Conservation (phyloP, 2,113 vertebrate genomes). For the Austrofundulus limnaeus region DNA sequence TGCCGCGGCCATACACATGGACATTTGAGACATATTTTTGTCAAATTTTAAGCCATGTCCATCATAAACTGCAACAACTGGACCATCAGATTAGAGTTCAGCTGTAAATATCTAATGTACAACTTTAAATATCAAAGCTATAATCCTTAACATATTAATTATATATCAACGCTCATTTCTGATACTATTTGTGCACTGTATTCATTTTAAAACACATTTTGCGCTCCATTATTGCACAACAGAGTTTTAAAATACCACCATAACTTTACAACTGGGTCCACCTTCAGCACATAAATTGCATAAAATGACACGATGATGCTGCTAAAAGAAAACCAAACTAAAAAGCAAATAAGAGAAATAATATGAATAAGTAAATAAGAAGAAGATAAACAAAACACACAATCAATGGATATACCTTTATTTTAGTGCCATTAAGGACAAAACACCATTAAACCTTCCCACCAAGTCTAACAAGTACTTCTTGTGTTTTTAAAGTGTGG, state of each 20-base stretch:
- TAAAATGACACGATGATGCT: too few species aligned
- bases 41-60: constrained; percentile 52
- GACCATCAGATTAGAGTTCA: constrained; percentile 37
- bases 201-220: background rate
- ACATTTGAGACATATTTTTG: constrained; percentile 38
- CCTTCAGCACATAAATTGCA: background rate
- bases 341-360: too few species aligned
- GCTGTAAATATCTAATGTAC: constrained; percentile 8
- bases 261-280: too few species aligned
- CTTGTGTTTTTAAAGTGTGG: constrained; percentile 14
- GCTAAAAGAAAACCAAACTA: too few species aligned
- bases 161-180: constrained; percentile 14
- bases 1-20: constrained; percentile 41
- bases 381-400: too few species aligned
- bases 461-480: constrained; percentile 1
- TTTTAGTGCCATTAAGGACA: too few species aligned
- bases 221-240: too few species aligned
- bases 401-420: too few species aligned
- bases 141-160: constrained; percentile 28
- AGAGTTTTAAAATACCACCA: background rate
- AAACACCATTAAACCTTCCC: constrained; percentile 6
- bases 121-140: background rate
- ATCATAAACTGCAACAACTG: constrained; percentile 33
- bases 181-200: background rate
- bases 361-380: too few species aligned